Base-by-base conservation (phyloP, 2,797 vertebrate genomes). In the Tragopan temminckii region DNA sequence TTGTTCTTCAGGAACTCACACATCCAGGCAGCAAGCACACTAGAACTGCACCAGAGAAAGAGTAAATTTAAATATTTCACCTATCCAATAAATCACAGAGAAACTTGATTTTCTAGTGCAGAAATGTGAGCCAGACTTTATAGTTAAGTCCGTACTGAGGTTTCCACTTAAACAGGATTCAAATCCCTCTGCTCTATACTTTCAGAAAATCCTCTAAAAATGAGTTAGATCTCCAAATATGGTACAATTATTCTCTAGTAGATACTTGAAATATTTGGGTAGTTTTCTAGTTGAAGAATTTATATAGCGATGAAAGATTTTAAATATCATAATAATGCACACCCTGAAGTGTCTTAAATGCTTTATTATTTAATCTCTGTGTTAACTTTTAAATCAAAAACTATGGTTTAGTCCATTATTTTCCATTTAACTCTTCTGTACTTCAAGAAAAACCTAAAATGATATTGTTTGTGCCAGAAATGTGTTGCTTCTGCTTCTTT, bases 171-270 rank as follows among this genome's bases (percentile, higher is more conserved):
- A 63, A 36, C 7, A 76, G 48, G 45, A 68, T 78, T 72, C 24
- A 70, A 64, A 64, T 35, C 48, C 57, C 45, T 80, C 29, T 43
- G 2, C 48, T 83, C 11, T n/a, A 69, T 58, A 43, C 17, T 91
- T 91, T 57, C 46, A 85, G 36, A 91, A 92, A 83, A 85, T 33
- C 27, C 15, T 53, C n/a, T 53, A 58, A 83, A 92, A 88, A 59
- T 55, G 45, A 72, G 83, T 80, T 69, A 63, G 40, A 45, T 40
- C 45, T 88, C 5, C 1, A 85, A 91, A 85, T 27, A n/a, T 14
- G 23, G 58, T 24, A 66, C 45, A 81, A 2, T 66, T 76, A 29
- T 38, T 83, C 38, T 89, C 50, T 42, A 78, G 13, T 12, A 90
- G 62, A 76, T 7, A 59, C 69, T 61, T n/a, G 21, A 92, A 78